Percentiles rank a stretch among this genome's conserved stretches.
Conservation (phyloP, 2,113 vertebrate genomes). For the Cyanoderma ruficeps region DNA sequence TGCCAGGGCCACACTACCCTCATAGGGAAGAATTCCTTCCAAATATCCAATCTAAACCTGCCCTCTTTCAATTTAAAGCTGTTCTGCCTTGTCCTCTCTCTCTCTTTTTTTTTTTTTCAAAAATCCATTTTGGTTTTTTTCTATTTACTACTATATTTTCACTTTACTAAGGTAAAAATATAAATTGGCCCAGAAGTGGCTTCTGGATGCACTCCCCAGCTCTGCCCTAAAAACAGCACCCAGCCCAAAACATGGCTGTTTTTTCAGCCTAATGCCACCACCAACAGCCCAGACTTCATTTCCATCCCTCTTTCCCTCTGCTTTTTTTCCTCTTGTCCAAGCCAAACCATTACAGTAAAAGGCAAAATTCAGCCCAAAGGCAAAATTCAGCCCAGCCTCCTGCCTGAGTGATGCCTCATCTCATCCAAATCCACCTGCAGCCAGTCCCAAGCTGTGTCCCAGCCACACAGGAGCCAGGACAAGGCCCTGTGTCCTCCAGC, state of each 20-base stretch:
- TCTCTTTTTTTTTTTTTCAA: background rate
- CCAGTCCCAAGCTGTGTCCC: background rate
- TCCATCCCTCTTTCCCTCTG: background rate
- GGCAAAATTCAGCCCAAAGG: background rate
- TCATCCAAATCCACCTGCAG: background rate
- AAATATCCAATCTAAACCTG: background rate
- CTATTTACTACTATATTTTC: background rate
- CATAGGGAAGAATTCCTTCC: background rate
- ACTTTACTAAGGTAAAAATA: background rate
- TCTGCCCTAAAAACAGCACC: fast-evolving
- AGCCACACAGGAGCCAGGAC: background rate
- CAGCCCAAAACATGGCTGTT: background rate
- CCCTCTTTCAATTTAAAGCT: background rate
- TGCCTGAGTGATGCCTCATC: background rate
- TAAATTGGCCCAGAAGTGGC: background rate
- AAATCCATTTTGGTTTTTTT: background rate
- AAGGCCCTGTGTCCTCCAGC: background rate
- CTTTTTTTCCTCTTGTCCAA: background rate
- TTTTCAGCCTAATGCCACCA: fast-evolving
- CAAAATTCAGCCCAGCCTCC: background rate
- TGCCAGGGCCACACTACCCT: background rate
- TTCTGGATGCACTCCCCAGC: background rate
- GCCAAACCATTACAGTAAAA: background rate
- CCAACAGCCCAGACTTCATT: background rate
- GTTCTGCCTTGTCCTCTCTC: background rate